phyloP scores from a whole-genome alignment of 1,140 invertebrate genomes.

The Meloidogyne exigua region DNA sequence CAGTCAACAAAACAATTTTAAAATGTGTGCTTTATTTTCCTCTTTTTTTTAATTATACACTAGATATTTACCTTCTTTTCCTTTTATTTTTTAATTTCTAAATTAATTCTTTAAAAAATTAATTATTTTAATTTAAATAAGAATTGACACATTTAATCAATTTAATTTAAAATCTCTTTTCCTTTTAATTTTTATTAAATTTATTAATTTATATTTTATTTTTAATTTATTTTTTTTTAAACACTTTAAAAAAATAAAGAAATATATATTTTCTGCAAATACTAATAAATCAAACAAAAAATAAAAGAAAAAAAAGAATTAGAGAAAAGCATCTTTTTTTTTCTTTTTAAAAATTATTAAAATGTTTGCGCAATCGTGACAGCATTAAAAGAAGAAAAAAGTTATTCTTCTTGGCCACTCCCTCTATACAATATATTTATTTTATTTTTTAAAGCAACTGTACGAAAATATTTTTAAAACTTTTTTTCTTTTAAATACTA shows the following conservation, averaged over 20 bases:
- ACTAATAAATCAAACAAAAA: no score
- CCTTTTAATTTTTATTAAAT: neutral
- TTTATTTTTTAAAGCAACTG: neutral
- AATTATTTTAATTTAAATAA: no score
- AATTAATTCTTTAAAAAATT: no score
- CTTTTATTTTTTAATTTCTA: no score
- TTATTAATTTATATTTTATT: neutral
- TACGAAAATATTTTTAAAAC: neutral
- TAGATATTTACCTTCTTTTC: no score
- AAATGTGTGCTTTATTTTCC: no score
- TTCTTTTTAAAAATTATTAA: neutral
- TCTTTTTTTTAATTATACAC: no score
- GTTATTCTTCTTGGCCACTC: neutral
- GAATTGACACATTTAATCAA: no score
- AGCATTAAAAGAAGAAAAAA: neutral
- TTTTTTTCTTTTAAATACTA: neutral
- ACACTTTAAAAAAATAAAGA: neutral
- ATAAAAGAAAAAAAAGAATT: neutral
- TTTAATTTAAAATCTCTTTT: no score
- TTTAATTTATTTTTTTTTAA: neutral
- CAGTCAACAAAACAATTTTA: no score
- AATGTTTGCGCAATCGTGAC: constrained; percentile 4
- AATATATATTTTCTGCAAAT: neutral
- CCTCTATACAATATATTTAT: neutral
- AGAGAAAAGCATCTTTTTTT: neutral